Evolutionary conservation across 23 tunicate species (phyloP), one percentile per base, ranked within the genome.

Genomic region (Ciona savignyi): DNA sequence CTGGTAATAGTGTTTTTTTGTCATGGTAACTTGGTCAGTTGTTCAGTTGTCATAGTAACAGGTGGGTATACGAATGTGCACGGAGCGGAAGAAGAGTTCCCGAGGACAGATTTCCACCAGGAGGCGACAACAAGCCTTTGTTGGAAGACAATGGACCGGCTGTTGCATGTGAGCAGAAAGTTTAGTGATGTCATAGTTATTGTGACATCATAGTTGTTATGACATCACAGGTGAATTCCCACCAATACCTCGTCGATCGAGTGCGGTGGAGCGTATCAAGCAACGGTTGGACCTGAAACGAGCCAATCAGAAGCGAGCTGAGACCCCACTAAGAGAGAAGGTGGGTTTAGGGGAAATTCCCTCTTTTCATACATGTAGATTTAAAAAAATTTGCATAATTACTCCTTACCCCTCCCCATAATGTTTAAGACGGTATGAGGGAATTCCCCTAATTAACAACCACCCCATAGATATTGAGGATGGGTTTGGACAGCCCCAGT

Each of bases 51-150:
- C 19, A 19, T 24, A 4, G 19, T 69, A 61, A 1, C 30, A 83
- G 83, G 24, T 88, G 96, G 96, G 84, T 88, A 64, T 88, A 74
- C 71, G 88, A 81, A 62, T 76, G 88, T 28, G 96, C 96, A 1
- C 73, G 88, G 28, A 78, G 25, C 27, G 86, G 95, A 19, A 32
- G 27, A 35, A 87, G 51, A 62, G 65, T 70, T 22, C 15, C 67
- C 1, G 95, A 87, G 56, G 27, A 48, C 2, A 80, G 71, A 3
- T 87, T 73, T 51, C 30, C 26, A 49, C 19, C 20, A 11, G 15
- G 15, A 20, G 19, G 19, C 61, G 61, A 49, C 19, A 49, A 49
- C 61, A 49, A n/a, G n/a, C n/a, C n/a, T n/a, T n/a, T n/a, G n/a
- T n/a, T n/a, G n/a, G n/a, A n/a, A n/a, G n/a, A n/a, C n/a, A n/a